These are phyloP conservation scores for Bothrops jararaca DNA, from an alignment of 2,113 vertebrate genomes.

Conservation along the genomic window DNA sequence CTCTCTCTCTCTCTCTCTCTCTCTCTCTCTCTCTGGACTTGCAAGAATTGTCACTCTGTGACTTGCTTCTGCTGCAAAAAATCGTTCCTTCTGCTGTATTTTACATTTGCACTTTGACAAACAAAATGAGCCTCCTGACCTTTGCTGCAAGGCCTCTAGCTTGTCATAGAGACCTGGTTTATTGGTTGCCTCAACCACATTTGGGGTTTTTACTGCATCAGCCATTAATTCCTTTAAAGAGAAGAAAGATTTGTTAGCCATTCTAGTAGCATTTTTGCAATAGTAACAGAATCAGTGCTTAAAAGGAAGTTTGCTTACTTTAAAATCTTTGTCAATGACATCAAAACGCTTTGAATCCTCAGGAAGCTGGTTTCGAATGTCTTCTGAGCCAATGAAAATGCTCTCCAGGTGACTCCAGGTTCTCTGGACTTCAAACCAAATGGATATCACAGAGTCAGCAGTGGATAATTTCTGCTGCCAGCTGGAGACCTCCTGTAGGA, in stretches of 20 bases:
- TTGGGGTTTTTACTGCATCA: slow-evolving; percentile 64
- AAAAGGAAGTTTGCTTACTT: slow-evolving; percentile 33
- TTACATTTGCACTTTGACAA: neutral
- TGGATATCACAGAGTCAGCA: slow-evolving; percentile 63
- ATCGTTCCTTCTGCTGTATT: neutral
- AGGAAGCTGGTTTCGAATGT: slow-evolving; percentile 70
- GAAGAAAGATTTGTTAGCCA: neutral
- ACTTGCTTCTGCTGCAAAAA: neutral
- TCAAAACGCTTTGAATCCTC: slow-evolving; percentile 67
- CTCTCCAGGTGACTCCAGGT: slow-evolving; percentile 77
- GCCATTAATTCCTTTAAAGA: slow-evolving; percentile 65
- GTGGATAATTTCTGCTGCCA: slow-evolving; percentile 75
- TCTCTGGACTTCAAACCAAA: slow-evolving; percentile 77
- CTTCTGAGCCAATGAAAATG: slow-evolving; percentile 74
- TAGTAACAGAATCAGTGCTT: rapidly evolving
- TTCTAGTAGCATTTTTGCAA: rapidly evolving
- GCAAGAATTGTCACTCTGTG: neutral
- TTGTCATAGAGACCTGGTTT: slow-evolving; percentile 63
- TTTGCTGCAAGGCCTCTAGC: slow-evolving; percentile 68
- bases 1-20: neutral
- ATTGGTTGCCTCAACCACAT: slow-evolving; percentile 74
- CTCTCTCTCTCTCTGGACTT: neutral
- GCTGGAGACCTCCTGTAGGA: slow-evolving; percentile 67
- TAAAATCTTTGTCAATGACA: slow-evolving; percentile 67
- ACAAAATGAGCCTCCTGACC: slow-evolving; percentile 46